Base-by-base conservation (phyloP, 2,888 invertebrate genomes). In the Polylopha cassiicola region DNA sequence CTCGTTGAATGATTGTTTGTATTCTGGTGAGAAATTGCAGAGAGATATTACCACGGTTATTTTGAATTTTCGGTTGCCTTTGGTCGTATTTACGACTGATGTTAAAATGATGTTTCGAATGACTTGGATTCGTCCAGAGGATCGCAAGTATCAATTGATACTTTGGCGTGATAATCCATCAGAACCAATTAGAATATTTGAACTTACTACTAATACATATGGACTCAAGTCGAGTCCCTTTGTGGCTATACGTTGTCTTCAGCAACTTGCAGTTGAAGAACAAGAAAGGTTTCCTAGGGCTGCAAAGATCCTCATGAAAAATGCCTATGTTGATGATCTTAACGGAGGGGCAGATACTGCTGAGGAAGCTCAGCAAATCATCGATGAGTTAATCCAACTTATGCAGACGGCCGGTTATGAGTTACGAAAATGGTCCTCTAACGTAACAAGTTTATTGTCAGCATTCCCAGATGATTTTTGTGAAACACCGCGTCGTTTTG, bases 161-260 rank as follows among this genome's bases (percentile, higher is more conserved):
- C n/a, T 29, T 3, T 29, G 29, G 29, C 9, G 29, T n/a, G 13
- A 4, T 2, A 3, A 2, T 7, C 9, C 18, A 2, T 4, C 4
- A 3, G 9, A 23, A 8, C 23, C 29, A 7, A 4, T 34, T 3
- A 1, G 10, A 3, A 6, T 29, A 3, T 34, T 29, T 16, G 24
- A 41, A 6, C 9, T 41, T 3, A 33, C 18, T 3, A 34, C 33
- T 3, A 29, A 28, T 17, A 41, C 41, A 5, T 41, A 34, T 7
- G 41, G 41, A n/a, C n/a, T 41, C 3, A 41, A 18, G n/a, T 41
- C 41, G 2, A 34, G 29, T 11, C 41, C 41, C 2, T 41, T 29
- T 16, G 10, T 41, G 4, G 14, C 41, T 5, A 41, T 34, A 15
- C 24, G 41, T 10, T 14, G 15, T 6, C 17, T 41, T 9, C 33